Evolutionary conservation across 1,140 invertebrate genomes (phyloP).

Genomic region (Drosophila pallidifrons): DNA sequence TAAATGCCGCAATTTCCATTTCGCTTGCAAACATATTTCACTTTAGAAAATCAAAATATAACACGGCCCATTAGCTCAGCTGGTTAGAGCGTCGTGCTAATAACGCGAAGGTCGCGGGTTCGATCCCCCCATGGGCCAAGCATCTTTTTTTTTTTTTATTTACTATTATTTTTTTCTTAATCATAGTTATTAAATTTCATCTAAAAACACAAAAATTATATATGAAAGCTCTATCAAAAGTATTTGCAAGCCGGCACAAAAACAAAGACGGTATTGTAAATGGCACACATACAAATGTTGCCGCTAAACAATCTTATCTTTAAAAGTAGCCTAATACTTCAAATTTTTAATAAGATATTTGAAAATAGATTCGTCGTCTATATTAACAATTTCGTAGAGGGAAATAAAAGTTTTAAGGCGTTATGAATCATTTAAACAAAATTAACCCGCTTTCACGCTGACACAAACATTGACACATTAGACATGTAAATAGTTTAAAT

Average conservation of each 20-base stretch:
- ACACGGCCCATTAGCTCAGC: conserved; percentile 86
- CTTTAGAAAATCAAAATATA: not conserved
- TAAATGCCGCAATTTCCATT: not conserved
- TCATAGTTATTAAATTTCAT: not conserved
- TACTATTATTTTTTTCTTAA: not conserved
- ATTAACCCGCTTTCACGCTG: not conserved
- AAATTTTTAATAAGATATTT: not conserved
- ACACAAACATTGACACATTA: not conserved
- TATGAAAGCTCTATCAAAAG: not conserved
- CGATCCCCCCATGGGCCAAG: conserved; percentile 86
- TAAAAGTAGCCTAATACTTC: not conserved
- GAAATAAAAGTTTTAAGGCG: not conserved
- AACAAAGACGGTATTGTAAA: not conserved
- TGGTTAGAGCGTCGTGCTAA: conserved; percentile 87
- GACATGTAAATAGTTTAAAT: conserved; percentile 1
- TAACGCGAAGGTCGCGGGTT: conserved; percentile 88
- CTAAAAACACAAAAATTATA: not conserved
- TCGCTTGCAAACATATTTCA: not conserved
- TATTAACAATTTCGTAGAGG: not conserved
- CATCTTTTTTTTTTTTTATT: conserved; percentile 9
- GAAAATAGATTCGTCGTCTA: not conserved
- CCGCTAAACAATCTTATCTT: conserved; percentile 18
- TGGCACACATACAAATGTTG: not conserved
- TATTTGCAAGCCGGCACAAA: not conserved
- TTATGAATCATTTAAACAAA: conserved; percentile 12